These are phyloP conservation scores for Hoplodrina ambigua DNA, from an alignment of 2,888 invertebrate species.

Conservation along the genomic window DNA sequence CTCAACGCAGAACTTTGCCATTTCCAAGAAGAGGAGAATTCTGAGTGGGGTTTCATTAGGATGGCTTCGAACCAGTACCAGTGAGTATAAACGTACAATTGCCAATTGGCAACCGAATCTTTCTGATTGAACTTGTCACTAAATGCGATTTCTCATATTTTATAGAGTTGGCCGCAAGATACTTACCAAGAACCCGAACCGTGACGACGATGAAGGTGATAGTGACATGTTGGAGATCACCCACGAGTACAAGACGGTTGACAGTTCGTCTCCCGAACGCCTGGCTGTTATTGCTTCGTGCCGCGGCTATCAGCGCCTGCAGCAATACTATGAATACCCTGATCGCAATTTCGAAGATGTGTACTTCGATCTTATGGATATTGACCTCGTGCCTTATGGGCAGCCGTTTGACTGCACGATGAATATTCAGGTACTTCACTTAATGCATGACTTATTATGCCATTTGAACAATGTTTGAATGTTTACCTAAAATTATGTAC, in stretches of 20 bases:
- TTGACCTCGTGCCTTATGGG: constrained; percentile 92
- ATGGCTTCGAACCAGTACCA: constrained; percentile 92
- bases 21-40: constrained; percentile 92
- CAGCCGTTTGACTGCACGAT: constrained; percentile 92
- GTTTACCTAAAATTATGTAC: neutral
- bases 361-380: constrained; percentile 92
- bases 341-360: constrained; percentile 91
- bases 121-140: neutral
- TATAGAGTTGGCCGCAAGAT: constrained; percentile 92
- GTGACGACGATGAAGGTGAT: constrained; percentile 92
- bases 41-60: constrained; percentile 92
- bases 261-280: constrained; percentile 92
- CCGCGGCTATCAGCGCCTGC: constrained; percentile 91
- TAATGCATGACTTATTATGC: neutral
- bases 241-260: constrained; percentile 91
- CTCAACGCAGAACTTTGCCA: constrained; percentile 94
- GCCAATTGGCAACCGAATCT: neutral
- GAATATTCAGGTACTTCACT: constrained; percentile 89
- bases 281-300: constrained; percentile 92
- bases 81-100: constrained; percentile 81
- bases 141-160: constrained; percentile 21
- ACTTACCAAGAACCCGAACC: constrained; percentile 91
- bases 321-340: constrained; percentile 91
- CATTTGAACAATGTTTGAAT: neutral
- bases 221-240: constrained; percentile 92